phyloP scores from a whole-genome alignment of 2,888 invertebrate genomes.

The Synergus laeviventris region DNA sequence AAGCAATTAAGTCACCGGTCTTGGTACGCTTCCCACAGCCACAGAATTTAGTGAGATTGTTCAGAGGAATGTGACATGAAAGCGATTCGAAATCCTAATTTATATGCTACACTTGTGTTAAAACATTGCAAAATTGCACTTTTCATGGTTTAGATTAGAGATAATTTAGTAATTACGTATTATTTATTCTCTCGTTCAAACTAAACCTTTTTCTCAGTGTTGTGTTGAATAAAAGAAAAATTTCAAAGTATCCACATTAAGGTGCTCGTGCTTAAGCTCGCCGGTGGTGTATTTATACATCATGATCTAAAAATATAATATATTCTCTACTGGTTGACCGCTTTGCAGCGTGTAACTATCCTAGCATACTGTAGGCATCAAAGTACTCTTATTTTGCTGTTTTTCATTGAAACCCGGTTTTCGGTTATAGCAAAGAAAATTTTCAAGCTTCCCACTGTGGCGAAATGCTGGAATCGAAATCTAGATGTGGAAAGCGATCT shows the following conservation, averaged over 20 bases:
- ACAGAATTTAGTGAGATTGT: slow-evolving; percentile 22
- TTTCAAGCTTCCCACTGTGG: slow-evolving; percentile 23
- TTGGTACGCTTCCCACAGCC: slow-evolving; percentile 53
- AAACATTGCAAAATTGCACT: background rate
- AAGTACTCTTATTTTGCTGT: background rate
- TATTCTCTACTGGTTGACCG: slow-evolving; percentile 61
- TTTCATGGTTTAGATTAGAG: background rate
- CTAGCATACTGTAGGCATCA: slow-evolving; percentile 50
- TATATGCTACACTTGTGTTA: background rate
- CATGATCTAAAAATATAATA: slow-evolving; percentile 66
- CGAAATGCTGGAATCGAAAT: slow-evolving; percentile 28
- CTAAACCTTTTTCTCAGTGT: background rate
- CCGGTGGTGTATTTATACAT: slow-evolving; percentile 42
- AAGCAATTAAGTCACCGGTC: slow-evolving; percentile 70
- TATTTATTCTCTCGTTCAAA: background rate
- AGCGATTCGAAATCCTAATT: slow-evolving; percentile 6
- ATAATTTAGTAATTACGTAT: background rate
- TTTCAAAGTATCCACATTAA: background rate
- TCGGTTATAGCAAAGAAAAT: slow-evolving; percentile 29
- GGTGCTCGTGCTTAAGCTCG: background rate
- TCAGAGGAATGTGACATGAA: slow-evolving; percentile 3
- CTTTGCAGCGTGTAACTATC: slow-evolving; percentile 61
- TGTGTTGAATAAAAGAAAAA: too few species aligned
- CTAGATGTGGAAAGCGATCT: slow-evolving; percentile 30
- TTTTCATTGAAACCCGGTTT: slow-evolving; percentile 23